Percentiles rank a stretch among this genome's conserved stretches.
Evolutionary conservation across 2,797 vertebrate species (phyloP).

Genomic region (Ceryle rudis): DNA sequence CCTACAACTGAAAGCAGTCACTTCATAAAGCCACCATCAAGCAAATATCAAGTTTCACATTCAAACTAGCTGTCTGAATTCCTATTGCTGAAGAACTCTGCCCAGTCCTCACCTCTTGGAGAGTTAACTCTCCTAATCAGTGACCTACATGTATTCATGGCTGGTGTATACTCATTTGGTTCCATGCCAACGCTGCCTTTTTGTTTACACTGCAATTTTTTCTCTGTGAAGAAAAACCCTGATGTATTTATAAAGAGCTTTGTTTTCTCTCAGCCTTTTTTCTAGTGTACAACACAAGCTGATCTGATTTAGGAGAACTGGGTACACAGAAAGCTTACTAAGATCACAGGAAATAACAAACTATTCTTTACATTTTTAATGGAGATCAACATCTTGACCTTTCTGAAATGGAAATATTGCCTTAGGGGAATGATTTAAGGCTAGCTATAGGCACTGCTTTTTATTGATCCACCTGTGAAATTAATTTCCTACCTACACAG

Average conservation of each 20-base stretch:
- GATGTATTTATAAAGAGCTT: neutral
- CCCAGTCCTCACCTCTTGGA: neutral
- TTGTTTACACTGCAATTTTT: neutral
- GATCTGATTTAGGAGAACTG: neutral
- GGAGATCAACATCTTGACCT: neutral
- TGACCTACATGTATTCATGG: neutral
- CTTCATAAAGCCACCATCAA: neutral
- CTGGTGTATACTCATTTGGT: neutral
- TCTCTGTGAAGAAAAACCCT: neutral
- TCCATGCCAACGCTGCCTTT: constrained; percentile 6
- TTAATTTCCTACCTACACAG: neutral
- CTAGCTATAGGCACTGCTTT: neutral
- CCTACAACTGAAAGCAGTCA: neutral
- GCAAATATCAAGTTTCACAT: neutral
- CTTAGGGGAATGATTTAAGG: neutral
- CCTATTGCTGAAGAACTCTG: neutral
- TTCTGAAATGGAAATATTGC: neutral
- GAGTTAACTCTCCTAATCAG: neutral
- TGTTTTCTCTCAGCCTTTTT: neutral
- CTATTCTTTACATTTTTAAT: neutral
- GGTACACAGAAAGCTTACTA: neutral
- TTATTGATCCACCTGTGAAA: neutral
- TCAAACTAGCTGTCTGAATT: neutral
- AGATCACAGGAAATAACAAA: constrained; percentile 5
- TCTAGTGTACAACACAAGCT: neutral